phyloP scores from a whole-genome alignment of 2,888 invertebrate species.

The Apodemia mormo region DNA sequence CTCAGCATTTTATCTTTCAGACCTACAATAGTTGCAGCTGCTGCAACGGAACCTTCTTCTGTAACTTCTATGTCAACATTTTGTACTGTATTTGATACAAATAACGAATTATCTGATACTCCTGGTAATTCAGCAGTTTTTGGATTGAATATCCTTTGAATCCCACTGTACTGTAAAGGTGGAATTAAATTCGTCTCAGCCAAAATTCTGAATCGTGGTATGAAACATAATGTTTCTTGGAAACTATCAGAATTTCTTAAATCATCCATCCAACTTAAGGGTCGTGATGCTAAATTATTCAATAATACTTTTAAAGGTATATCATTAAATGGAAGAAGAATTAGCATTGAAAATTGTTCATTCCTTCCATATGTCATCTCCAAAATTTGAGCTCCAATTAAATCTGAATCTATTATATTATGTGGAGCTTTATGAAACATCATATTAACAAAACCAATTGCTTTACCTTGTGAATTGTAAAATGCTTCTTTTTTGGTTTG shows the following conservation, averaged over 20 bases:
- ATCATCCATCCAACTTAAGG: slow-evolving; percentile 64
- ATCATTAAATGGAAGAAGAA: slow-evolving; percentile 83
- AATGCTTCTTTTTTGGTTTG: slow-evolving; percentile 80
- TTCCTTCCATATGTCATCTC: slow-evolving; percentile 86
- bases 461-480: slow-evolving; percentile 79
- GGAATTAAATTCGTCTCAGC: slow-evolving; percentile 71
- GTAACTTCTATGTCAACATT: slow-evolving; percentile 87
- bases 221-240: slow-evolving; percentile 79
- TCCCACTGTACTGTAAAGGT: slow-evolving; percentile 80
- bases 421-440: slow-evolving; percentile 86
- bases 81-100: slow-evolving; percentile 84
- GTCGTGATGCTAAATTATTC: slow-evolving; percentile 68
- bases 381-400: slow-evolving; percentile 83
- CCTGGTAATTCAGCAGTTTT: slow-evolving; percentile 81
- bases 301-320: slow-evolving; percentile 73
- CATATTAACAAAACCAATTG: slow-evolving; percentile 85
- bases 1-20: slow-evolving; percentile 68
- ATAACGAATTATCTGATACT: slow-evolving; percentile 79
- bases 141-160: slow-evolving; percentile 83
- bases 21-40: slow-evolving; percentile 80
- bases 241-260: slow-evolving; percentile 64
- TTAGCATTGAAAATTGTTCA: slow-evolving; percentile 83
- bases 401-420: slow-evolving; percentile 73
- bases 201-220: slow-evolving; percentile 82
- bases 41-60: slow-evolving; percentile 88